Evolutionary conservation across 2,888 invertebrate genomes (phyloP).

Genomic region (Oscheius onirici): DNA sequence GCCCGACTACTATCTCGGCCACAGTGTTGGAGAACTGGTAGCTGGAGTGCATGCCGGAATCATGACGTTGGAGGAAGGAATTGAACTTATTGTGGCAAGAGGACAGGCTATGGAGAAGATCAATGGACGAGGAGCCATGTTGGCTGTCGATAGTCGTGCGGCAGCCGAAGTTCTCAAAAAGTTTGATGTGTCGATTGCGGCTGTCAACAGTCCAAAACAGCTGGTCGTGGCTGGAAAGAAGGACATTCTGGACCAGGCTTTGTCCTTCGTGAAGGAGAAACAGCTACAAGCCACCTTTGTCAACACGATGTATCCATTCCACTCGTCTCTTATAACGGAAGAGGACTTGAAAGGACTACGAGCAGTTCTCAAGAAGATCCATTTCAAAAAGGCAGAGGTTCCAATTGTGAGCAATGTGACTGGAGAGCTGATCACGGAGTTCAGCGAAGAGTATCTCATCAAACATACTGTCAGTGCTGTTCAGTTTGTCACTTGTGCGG

Average conservation of each 20-base stretch:
- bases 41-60: slow-evolving; percentile 52
- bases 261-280: slow-evolving; percentile 43
- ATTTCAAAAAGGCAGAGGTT: slow-evolving; percentile 39
- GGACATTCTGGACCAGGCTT: slow-evolving; percentile 38
- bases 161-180: slow-evolving; percentile 42
- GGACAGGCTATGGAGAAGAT: slow-evolving; percentile 58
- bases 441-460: slow-evolving; percentile 49
- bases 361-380: slow-evolving; percentile 35
- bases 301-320: slow-evolving; percentile 62
- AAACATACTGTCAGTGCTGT: slow-evolving; percentile 54
- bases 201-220: slow-evolving; percentile 57
- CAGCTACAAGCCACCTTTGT: slow-evolving; percentile 53
- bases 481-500: slow-evolving; percentile 48
- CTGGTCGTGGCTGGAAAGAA: slow-evolving; percentile 55
- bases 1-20: slow-evolving; percentile 37
- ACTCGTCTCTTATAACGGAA: slow-evolving; percentile 53
- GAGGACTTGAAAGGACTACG: slow-evolving; percentile 47
- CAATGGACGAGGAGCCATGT: slow-evolving; percentile 53
- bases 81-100: slow-evolving; percentile 47
- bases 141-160: slow-evolving; percentile 52
- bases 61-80: slow-evolving; percentile 52
- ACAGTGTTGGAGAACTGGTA: slow-evolving; percentile 59
- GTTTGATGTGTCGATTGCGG: slow-evolving; percentile 47
- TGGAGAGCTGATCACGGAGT: slow-evolving; percentile 43
- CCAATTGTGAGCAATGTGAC: slow-evolving; percentile 59